Percentiles rank a stretch among this genome's conserved stretches.
phyloP scores from a whole-genome alignment of 2,888 invertebrate genomes.

The Gryllus longicercus region DNA sequence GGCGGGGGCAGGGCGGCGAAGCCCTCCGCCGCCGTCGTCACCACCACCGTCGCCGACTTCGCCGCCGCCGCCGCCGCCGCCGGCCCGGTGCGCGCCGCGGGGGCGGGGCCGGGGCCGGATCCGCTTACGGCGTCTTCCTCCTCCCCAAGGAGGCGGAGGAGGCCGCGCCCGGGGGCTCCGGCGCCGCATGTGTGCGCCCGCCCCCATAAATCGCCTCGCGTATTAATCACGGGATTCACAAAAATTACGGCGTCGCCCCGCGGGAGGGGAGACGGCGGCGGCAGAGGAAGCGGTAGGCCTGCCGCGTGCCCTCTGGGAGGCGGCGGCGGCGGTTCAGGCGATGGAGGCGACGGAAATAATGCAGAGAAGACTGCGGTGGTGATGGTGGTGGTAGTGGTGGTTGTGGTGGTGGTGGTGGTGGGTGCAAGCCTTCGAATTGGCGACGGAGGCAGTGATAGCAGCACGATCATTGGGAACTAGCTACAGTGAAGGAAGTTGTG shows the following conservation, averaged over 20 bases:
- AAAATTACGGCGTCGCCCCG: neutral
- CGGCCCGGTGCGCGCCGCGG: neutral
- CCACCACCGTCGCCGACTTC: neutral
- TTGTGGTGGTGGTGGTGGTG: neutral
- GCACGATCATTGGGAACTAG: too few relatives aligned
- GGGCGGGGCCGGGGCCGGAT: neutral
- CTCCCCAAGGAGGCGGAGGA: neutral
- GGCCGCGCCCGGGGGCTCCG: neutral
- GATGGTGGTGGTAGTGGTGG: neutral
- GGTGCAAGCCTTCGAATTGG: too few relatives aligned
- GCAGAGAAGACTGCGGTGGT: neutral
- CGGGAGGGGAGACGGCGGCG: neutral
- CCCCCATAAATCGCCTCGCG: neutral
- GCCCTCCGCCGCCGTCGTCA: neutral
- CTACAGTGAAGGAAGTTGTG: too few relatives aligned
- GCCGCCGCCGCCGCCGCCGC: neutral
- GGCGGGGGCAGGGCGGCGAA: too few relatives aligned
- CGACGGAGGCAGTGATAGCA: too few relatives aligned
- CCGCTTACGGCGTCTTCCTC: slow-evolving; percentile 6
- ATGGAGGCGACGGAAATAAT: neutral
- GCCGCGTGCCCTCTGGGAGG: neutral
- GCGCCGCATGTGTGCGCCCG: slow-evolving; percentile 6
- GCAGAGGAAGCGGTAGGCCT: neutral
- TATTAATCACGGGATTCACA: slow-evolving; percentile 17
- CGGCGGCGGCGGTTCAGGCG: neutral